Evolutionary conservation across 1,140 invertebrate genomes (phyloP), one percentile per base, ranked within the genome.

Genomic region (Habropoda laboriosa): DNA sequence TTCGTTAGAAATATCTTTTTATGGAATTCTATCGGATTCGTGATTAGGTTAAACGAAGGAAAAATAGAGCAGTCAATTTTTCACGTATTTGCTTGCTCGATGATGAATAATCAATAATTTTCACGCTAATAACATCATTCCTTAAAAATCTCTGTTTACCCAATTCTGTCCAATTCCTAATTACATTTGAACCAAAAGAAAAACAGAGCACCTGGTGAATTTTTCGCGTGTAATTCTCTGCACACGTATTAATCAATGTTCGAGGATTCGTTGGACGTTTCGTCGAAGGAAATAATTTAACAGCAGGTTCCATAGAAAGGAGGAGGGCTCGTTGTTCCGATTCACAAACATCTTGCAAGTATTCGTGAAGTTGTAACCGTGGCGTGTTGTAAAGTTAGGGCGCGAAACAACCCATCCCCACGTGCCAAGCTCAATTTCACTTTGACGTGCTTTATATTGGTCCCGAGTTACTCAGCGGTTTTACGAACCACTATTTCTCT

Each of bases 361-460:
- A 47, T 82, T 83, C 73, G 49, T 78, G 64, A 60, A 77, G 58
- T 24, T 78, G 51, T 42, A 12, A 45, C 55, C 40, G 53, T 60
- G 67, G 60, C 30, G 32, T 18, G 61, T 63, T 84, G 81, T 70
- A 79, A 84, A 84, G 27, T 66, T 27, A 18, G 30, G 6, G 42
- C 16, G 63, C 38, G 64, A 83, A 80, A 79, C 57, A 70, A 60
- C 78, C 76, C 49, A 84, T 83, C 73, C 63, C 40, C 16, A 85
- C 60, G 78, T 77, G 72, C 61, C 72, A 24, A 30, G 70, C 64
- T 81, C 73, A 61, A 85, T 85, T 86, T 86, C 83, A 71, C 74
- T 82, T 82, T 76, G 66, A 47, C 71, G 57, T 78, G 78, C 38
- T 84, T 85, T 79, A 82, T 82, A 85, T 85, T 74, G 73, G 82